Base-by-base conservation (phyloP, 2,888 invertebrate genomes). In the Pristionchus fissidentatus region DNA sequence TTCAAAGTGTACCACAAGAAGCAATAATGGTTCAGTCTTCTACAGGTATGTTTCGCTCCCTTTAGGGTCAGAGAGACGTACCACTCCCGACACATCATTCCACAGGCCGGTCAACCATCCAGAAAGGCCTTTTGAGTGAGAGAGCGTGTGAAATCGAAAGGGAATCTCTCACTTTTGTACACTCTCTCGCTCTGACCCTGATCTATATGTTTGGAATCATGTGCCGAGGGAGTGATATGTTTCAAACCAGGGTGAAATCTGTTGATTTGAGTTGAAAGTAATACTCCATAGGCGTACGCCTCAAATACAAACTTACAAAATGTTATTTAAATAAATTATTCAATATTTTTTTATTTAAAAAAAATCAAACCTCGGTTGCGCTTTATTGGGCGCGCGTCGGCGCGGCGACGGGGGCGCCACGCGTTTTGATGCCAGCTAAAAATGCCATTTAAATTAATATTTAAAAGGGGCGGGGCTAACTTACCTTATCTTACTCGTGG, bases 391-490 rank as follows among this genome's bases (percentile, higher is more conserved):
- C n/a, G 79, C 15, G 13, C 79, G 55, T 35, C 79, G 38, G 13
- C 57, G 79, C n/a, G 79, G 79, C 35, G 38, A 79, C 55, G 55
- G 38, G n/a, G n/a, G 55, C 79, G 55, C 79, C 55, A n/a, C 57
- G n/a, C n/a, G 57, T 38, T 38, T 38, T 10, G 79, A 79, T 29
- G 79, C 79, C 79, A 79, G 79, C 79, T 79, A 19, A 38, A 79
- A 29, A 13, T 13, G 13, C 3, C 32, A 15, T 73, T 41, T 73
- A 22, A 73, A 22, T 4, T 26, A 26, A 57, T 8, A 66, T 38
- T 62, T 62, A 66, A 66, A 66, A 35, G 32, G 62, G 62, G 62
- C 62, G 62, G 62, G 38, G 62, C 8, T 66, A 13, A 10, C 62
- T 70, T 26, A 70, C 70, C 70, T 70, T 70, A 41, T 70, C 26